Percentiles rank a stretch among this genome's conserved stretches.
These are phyloP conservation scores for Tonatia bakeri DNA, from an alignment of 2,113 vertebrate species.

Conservation along the genomic window DNA sequence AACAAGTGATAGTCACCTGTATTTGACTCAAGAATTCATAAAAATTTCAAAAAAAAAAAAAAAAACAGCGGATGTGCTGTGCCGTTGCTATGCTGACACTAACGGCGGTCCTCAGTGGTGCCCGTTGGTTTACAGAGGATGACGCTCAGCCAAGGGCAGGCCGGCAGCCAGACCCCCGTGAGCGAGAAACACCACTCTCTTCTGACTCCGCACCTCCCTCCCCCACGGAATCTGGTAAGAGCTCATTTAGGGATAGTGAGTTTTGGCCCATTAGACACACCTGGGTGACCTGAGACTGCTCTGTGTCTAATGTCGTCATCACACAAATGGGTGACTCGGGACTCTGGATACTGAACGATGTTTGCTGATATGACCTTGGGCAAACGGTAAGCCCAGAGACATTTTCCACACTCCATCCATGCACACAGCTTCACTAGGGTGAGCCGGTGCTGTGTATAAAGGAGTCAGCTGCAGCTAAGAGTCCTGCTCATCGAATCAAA, in stretches of 20 bases:
- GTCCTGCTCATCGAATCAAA: background rate
- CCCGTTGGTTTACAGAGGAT: background rate
- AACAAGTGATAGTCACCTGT: background rate
- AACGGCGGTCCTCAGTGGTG: background rate
- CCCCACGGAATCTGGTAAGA: background rate
- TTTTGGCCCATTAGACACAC: background rate
- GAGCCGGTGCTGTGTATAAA: rapidly evolving
- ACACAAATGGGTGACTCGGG: background rate
- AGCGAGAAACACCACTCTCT: background rate
- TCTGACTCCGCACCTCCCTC: background rate
- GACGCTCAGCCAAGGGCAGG: background rate
- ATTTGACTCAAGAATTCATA: background rate
- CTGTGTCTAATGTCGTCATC: background rate
- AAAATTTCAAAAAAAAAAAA: background rate
- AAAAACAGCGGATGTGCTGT: background rate
- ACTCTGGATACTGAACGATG: background rate
- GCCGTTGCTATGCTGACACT: too few species aligned
- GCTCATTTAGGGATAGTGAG: background rate
- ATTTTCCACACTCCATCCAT: background rate
- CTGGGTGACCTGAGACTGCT: background rate
- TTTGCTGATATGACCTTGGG: background rate
- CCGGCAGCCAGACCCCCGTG: background rate
- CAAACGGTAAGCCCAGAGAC: background rate
- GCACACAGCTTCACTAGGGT: background rate
- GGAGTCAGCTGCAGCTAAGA: background rate